Evolutionary conservation across 2,113 vertebrate species (phyloP).

Genomic region (Egretta garzetta): DNA sequence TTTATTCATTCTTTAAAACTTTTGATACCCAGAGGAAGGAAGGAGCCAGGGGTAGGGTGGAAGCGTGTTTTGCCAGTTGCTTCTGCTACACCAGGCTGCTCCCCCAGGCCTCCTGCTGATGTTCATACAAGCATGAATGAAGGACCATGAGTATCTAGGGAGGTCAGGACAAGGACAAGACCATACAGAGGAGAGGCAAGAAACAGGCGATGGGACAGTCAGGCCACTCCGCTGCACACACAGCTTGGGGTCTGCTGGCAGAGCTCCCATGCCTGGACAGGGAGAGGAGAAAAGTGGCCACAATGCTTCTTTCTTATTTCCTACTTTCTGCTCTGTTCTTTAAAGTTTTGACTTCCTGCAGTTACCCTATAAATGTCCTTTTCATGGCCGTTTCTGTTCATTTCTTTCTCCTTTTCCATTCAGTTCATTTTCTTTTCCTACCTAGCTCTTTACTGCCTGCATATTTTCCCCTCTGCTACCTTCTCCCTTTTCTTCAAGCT

Average conservation of each 20-base stretch:
- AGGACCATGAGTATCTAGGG: not conserved
- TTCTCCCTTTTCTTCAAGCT: not conserved
- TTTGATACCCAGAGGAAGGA: not conserved
- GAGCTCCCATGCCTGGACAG: accelerated
- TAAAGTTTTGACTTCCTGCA: not conserved
- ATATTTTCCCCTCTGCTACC: not conserved
- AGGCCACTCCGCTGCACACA: accelerated
- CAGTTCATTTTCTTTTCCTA: not conserved
- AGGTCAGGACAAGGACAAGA: accelerated
- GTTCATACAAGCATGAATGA: accelerated
- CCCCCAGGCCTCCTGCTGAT: too few relatives aligned
- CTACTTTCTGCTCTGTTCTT: not conserved
- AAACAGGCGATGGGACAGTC: too few relatives aligned
- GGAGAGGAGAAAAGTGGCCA: not conserved
- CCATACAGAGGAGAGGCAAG: too few relatives aligned
- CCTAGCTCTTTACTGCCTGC: not conserved
- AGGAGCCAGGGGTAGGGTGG: not conserved
- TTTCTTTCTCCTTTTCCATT: not conserved
- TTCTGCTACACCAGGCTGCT: not conserved
- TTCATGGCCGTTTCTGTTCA: not conserved
- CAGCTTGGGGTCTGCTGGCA: not conserved
- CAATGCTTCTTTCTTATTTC: not conserved
- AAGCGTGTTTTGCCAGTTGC: not conserved
- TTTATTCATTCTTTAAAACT: not conserved
- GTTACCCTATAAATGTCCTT: not conserved